A percentile compares a stretch with the other conserved stretches of the same genome.
These are phyloP conservation scores for Mobula hypostoma DNA, from an alignment of 2,113 vertebrate genomes.

Conservation along the genomic window DNA sequence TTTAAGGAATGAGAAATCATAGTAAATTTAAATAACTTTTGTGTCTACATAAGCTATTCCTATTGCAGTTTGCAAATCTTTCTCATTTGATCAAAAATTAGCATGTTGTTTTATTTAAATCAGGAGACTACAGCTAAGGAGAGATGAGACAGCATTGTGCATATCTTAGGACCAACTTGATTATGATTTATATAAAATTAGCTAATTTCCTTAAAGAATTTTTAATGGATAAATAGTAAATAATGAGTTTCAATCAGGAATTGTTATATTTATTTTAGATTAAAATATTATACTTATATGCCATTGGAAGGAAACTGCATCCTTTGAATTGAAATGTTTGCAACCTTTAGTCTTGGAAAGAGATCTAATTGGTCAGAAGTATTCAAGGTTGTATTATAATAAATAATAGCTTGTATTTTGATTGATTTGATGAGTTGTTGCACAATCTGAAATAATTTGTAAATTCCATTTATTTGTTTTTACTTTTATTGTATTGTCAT, in stretches of 20 bases:
- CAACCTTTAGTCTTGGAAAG: not conserved
- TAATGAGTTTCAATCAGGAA: not conserved
- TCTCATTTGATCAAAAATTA: conserved; percentile 57
- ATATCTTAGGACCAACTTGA: not conserved
- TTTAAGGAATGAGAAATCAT: conserved; percentile 50
- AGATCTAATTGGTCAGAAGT: not conserved
- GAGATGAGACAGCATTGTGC: not conserved
- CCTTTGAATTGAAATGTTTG: not conserved
- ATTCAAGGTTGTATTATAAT: not conserved
- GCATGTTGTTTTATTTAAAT: conserved; percentile 44
- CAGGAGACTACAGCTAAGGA: not conserved
- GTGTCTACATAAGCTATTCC: conserved; percentile 52
- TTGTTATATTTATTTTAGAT: not conserved
- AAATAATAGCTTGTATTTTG: not conserved
- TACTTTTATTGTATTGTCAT: not conserved
- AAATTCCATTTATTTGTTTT: not conserved
- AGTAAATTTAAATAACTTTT: conserved; percentile 53
- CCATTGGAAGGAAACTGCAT: not conserved
- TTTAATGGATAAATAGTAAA: not conserved
- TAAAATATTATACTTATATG: not conserved
- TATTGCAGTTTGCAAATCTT: conserved; percentile 51
- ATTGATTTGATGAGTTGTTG: not conserved
- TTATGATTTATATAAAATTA: not conserved
- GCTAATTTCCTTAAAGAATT: not conserved
- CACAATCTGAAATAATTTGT: not conserved